Evolutionary conservation across 2,888 invertebrate genomes (phyloP), one percentile per base, ranked within the genome.

Genomic region (Coremacera marginata): DNA sequence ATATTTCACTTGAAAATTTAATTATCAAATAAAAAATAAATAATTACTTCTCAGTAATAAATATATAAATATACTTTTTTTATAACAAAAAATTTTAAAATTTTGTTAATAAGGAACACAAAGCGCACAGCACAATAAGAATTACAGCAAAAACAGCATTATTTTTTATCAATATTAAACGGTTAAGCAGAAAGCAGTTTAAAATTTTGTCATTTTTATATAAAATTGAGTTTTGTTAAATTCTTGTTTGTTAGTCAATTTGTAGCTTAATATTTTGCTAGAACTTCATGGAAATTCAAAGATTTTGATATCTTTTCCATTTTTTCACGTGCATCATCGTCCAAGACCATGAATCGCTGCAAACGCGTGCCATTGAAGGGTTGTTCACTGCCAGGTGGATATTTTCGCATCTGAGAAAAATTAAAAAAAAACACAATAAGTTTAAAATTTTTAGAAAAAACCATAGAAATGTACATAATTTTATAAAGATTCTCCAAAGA

Each of bases 361-460:
- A 92, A 84, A 75, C 91, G 88, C 60, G 89, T 87, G 63, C 91
- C 91, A 81, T 92, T 91, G 83, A 89, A 92, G 2, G 92, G 91
- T 60, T 90, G 88, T 72, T 93, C 92, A 81, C 92, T 92, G 83
- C 93, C 93, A 19, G 94, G 93, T 34, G 94, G 93, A 88, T 92
- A 91, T 83, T 92, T 91, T 83, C 93, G 90, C 92, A 93, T 93
- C 94, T 94, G 90, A 77, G 79, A 79, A 75, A 75, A 77, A 62
- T 62, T 62, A 31, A 62, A 44, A 44, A 22, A 62, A 62, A n/a
- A n/a, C n/a, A 62, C 22, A 27, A 14, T 25, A 25, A 4, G 14
- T 2, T 25, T 4, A 27, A 9, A 1, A 14, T 60, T 25, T 19
- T 60, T 5, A 25, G 27, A 60, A 11, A 1, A 25, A 25, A 60